Conservation (phyloP, 2,888 invertebrate species). For the Torymus aiolomorphi region DNA sequence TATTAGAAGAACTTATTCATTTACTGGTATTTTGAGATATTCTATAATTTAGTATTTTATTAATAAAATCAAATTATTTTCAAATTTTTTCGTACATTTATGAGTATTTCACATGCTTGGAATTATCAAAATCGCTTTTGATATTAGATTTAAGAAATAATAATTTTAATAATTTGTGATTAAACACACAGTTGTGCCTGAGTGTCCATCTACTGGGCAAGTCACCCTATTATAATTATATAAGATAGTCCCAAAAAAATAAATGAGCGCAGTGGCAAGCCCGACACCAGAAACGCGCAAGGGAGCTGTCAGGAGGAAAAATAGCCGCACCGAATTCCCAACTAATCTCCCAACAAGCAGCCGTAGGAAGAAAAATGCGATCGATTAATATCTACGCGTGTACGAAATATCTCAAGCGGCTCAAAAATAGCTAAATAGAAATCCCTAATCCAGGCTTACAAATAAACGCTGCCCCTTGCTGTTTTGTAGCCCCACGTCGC, state of each 20-base stretch:
- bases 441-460: conserved; percentile 41
- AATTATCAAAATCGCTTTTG: no score
- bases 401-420: conserved; percentile 10
- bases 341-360: conserved; percentile 35
- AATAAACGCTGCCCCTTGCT: conserved; percentile 32
- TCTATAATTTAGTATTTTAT: no score
- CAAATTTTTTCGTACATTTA: no score
- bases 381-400: conserved; percentile 44
- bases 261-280: background rate
- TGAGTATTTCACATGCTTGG: no score
- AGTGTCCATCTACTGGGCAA: no score
- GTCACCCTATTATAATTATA: no score
- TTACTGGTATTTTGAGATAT: no score
- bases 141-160: no score
- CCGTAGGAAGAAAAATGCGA: conserved; percentile 41
- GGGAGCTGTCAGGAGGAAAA: background rate
- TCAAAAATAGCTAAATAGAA: conserved; percentile 37
- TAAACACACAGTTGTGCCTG: no score
- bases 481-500: conserved; percentile 10
- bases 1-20: no score
- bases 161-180: no score
- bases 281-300: background rate
- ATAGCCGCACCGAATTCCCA: conserved; percentile 8
- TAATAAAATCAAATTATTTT: no score
- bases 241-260: background rate